A percentile compares a stretch with the other conserved stretches of the same genome.
phyloP scores from a whole-genome alignment of 2,888 invertebrate genomes.

The Thymelicus lineola region DNA sequence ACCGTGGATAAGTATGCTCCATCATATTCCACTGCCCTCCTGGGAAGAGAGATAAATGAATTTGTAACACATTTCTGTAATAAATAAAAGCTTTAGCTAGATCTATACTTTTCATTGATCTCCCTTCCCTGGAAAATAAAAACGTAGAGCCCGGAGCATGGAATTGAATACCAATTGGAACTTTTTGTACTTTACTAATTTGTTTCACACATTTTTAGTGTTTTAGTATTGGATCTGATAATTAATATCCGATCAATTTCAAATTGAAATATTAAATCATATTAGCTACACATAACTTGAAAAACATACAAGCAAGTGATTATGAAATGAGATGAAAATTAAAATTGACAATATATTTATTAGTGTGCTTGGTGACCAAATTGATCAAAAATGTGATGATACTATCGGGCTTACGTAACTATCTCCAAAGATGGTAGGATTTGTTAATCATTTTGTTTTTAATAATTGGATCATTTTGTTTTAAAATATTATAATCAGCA shows the following conservation, averaged over 20 bases:
- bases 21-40: slow-evolving; percentile 94
- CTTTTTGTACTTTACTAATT: slow-evolving; percentile 17
- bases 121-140: slow-evolving; percentile 82
- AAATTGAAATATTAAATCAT: neutral
- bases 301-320: slow-evolving; percentile 21
- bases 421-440: slow-evolving; percentile 25
- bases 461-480: neutral
- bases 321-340: slow-evolving; percentile 32
- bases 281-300: slow-evolving; percentile 5
- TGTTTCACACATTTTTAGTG: slow-evolving; percentile 12
- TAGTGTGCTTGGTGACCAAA: neutral
- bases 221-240: neutral
- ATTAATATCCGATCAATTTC: neutral
- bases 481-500: neutral
- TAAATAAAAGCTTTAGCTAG: slow-evolving; percentile 48
- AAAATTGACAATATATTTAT: slow-evolving; percentile 2
- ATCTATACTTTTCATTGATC: slow-evolving; percentile 71
- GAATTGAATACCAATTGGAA: slow-evolving; percentile 17
- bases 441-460: slow-evolving; percentile 1
- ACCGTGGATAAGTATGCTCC: slow-evolving; percentile 92
- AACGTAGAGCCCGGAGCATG: slow-evolving; percentile 45
- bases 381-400: slow-evolving; percentile 10
- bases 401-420: slow-evolving; percentile 35
- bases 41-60: slow-evolving; percentile 88
- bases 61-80: slow-evolving; percentile 64